Evolutionary conservation across 1,140 invertebrate genomes (phyloP).

Genomic region (Spodoptera frugiperda): DNA sequence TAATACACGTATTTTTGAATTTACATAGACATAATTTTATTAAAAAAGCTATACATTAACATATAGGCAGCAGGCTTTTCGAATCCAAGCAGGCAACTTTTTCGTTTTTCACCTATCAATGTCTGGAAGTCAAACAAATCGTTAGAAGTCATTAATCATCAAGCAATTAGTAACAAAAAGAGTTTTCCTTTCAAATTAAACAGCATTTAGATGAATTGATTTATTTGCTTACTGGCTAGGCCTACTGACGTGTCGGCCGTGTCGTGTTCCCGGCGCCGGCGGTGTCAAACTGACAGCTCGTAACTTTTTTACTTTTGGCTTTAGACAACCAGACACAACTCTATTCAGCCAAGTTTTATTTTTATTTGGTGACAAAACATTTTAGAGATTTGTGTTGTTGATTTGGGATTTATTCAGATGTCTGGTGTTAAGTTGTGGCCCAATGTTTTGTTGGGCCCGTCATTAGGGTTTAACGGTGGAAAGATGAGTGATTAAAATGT

Average conservation of each 20-base stretch:
- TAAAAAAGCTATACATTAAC: no score
- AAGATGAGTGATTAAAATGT: conserved; percentile 55
- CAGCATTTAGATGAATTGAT: conserved; percentile 47
- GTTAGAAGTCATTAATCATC: conserved; percentile 16
- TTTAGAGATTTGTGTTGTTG: conserved; percentile 55
- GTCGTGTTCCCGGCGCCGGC: conserved; percentile 67
- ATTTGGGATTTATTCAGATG: conserved; percentile 54
- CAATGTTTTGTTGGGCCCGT: conserved; percentile 36
- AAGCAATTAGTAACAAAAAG: conserved; percentile 43
- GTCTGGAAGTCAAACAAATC: background rate
- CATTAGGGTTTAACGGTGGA: conserved; percentile 36
- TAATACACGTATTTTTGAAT: no score
- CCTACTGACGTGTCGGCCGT: conserved; percentile 66
- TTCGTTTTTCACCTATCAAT: conserved; percentile 28
- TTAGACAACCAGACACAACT: conserved; percentile 62
- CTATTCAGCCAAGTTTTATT: conserved; percentile 70
- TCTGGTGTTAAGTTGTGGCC: conserved; percentile 38
- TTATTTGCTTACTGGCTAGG: conserved; percentile 66
- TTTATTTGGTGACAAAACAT: conserved; percentile 68
- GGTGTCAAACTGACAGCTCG: conserved; percentile 74
- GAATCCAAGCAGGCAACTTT: background rate
- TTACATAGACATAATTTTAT: no score
- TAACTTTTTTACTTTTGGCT: conserved; percentile 64
- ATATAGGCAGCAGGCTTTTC: no score
- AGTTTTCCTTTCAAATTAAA: conserved; percentile 39